A percentile compares a stretch with the other conserved stretches of the same genome.
Conservation (phyloP, 2,113 vertebrate species). For the Periophthalmus modestus region DNA sequence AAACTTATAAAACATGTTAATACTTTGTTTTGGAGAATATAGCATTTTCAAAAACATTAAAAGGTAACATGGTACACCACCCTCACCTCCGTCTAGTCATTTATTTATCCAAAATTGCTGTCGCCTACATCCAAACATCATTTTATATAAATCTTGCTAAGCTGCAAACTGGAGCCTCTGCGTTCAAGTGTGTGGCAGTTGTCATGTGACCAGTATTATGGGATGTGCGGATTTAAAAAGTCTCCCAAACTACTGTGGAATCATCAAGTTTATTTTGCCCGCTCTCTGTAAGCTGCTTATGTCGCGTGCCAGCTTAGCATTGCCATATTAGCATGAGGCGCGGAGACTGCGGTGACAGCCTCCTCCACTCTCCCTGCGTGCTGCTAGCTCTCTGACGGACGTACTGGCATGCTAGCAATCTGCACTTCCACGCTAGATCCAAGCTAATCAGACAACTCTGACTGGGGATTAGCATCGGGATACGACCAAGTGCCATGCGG, state of each 20-base stretch:
- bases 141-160: background rate
- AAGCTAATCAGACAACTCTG: conserved; percentile 28
- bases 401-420: conserved; percentile 54
- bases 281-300: conserved; percentile 82
- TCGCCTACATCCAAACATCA: background rate
- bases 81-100: background rate
- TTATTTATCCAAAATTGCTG: background rate
- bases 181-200: conserved; percentile 30
- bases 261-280: conserved; percentile 81
- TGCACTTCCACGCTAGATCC: conserved; percentile 15
- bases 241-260: conserved; percentile 75
- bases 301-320: conserved; percentile 80
- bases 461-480: conserved; percentile 7
- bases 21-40: no score
- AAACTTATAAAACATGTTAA: no score
- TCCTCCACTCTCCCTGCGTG: conserved; percentile 61
- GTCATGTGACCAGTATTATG: conserved; percentile 62
- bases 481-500: background rate
- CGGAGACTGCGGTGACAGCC: conserved; percentile 78
- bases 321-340: conserved; percentile 80
- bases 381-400: conserved; percentile 28
- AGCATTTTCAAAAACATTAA: no score
- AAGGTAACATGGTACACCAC: background rate
- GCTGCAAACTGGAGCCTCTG: conserved; percentile 7
- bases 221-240: conserved; percentile 74